A percentile compares a stretch with the other conserved stretches of the same genome.
Conservation (phyloP, 2,113 vertebrate species). For the Cygnus buccinator region DNA sequence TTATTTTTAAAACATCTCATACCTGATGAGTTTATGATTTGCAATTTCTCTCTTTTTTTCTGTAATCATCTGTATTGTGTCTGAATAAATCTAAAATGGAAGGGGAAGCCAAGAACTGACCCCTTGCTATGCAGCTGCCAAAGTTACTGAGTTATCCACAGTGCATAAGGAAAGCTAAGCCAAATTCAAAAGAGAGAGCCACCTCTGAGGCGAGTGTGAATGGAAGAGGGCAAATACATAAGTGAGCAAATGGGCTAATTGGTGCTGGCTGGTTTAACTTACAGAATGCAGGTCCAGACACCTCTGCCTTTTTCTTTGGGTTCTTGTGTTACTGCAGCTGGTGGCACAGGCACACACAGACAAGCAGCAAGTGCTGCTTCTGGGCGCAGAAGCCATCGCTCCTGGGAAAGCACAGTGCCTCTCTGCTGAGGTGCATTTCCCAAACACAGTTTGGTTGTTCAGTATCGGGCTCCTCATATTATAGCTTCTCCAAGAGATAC, state of each 20-base stretch:
- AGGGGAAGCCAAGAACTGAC: not conserved
- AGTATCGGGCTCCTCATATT: too few species aligned
- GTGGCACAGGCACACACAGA: not conserved
- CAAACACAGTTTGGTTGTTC: not conserved
- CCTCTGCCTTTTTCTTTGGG: not conserved
- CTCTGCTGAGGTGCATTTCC: not conserved
- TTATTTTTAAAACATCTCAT: not conserved
- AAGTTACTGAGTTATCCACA: not conserved
- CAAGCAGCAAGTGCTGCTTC: not conserved
- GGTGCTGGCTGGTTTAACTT: not conserved
- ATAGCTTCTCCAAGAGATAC: not conserved
- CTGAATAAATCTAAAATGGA: not conserved
- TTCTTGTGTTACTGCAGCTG: not conserved
- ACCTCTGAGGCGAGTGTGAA: not conserved
- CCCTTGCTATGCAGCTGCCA: not conserved
- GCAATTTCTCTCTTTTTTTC: not conserved
- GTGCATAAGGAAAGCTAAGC: not conserved
- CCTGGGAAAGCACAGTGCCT: not conserved
- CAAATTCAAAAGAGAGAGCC: not conserved
- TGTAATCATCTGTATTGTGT: not conserved
- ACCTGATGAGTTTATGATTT: fast-evolving
- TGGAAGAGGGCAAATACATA: not conserved
- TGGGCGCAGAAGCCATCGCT: not conserved
- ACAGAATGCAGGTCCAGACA: not conserved
- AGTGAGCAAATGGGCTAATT: not conserved